A percentile compares a stretch with the other conserved stretches of the same genome.
These are phyloP conservation scores for Mythimna pallens DNA, from an alignment of 2,888 invertebrate species.

Conservation along the genomic window DNA sequence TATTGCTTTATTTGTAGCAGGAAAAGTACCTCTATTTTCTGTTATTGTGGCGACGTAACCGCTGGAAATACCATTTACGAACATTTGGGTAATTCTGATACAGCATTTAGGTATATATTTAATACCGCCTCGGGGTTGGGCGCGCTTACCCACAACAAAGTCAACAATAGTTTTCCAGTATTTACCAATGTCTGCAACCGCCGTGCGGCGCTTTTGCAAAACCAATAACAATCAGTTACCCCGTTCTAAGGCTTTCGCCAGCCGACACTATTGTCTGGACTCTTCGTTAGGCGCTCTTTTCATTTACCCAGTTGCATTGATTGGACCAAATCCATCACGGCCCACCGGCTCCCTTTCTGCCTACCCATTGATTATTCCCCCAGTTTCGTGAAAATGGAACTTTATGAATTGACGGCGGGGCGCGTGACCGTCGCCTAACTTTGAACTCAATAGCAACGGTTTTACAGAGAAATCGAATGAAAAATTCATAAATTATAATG, in stretches of 20 bases:
- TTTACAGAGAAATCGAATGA: conserved; percentile 54
- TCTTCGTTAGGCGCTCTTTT: conserved; percentile 79
- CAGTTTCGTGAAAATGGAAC: conserved; percentile 72
- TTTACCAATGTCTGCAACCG: conserved; percentile 68
- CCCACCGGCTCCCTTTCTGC: conserved; percentile 68
- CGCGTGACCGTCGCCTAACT: conserved; percentile 67
- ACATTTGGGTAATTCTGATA: conserved; percentile 41
- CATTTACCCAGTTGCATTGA: conserved; percentile 78
- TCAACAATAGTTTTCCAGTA: conserved; percentile 74
- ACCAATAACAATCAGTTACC: conserved; percentile 81
- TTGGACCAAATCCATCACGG: conserved; percentile 80
- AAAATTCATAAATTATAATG: conserved; percentile 61
- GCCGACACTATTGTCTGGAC: conserved; percentile 72
- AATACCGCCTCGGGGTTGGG: conserved; percentile 18
- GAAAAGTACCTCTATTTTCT: conserved; percentile 25
- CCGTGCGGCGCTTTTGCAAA: conserved; percentile 65
- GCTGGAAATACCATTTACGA: conserved; percentile 38
- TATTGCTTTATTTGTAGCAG: conserved; percentile 29
- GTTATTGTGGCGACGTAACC: conserved; percentile 21
- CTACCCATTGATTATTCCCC: conserved; percentile 75
- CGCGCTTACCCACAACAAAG: conserved; percentile 62
- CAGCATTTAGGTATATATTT: conserved; percentile 27
- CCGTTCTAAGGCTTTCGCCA: conserved; percentile 73
- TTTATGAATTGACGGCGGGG: conserved; percentile 69
- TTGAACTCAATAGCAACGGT: conserved; percentile 63